A percentile compares a stretch with the other conserved stretches of the same genome.
Conservation (phyloP, 2,113 vertebrate species). For the Litocranius walleri region DNA sequence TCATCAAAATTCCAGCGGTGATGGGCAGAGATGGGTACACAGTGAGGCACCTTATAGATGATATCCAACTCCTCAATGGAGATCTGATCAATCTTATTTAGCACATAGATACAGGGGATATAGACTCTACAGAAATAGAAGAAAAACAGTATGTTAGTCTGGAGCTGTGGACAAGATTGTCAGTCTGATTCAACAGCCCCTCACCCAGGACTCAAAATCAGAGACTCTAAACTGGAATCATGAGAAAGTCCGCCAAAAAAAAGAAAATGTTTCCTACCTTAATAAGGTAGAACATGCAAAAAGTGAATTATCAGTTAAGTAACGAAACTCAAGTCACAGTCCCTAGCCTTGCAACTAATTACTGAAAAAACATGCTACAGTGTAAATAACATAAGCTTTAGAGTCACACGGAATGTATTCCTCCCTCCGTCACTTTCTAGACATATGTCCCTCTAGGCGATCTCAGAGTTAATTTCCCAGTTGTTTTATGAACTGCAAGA, state of each 20-base stretch:
- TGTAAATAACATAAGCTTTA: background rate
- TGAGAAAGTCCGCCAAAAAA: background rate
- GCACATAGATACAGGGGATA: slow-evolving; percentile 97
- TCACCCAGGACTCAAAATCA: background rate
- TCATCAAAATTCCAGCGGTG: slow-evolving; percentile 99
- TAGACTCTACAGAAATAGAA: slow-evolving; percentile 86
- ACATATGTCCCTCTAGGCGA: background rate
- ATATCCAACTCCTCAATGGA: slow-evolving; percentile 98
- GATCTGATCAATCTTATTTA: slow-evolving; percentile 99
- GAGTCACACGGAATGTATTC: background rate
- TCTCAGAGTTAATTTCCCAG: background rate
- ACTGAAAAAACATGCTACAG: background rate
- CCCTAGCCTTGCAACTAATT: background rate
- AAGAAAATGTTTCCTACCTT: background rate
- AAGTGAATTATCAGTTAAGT: background rate
- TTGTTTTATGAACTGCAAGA: background rate
- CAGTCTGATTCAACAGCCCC: background rate
- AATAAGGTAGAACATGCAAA: background rate
- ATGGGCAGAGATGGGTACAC: slow-evolving; percentile 98
- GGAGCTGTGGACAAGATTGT: background rate
- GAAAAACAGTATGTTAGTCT: background rate
- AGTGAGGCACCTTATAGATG: slow-evolving; percentile 98
- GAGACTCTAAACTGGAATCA: background rate
- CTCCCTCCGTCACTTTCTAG: background rate
- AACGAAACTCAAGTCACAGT: background rate